Evolutionary conservation across 2,113 vertebrate species (phyloP).

Genomic region (Corydoras sp.): DNA sequence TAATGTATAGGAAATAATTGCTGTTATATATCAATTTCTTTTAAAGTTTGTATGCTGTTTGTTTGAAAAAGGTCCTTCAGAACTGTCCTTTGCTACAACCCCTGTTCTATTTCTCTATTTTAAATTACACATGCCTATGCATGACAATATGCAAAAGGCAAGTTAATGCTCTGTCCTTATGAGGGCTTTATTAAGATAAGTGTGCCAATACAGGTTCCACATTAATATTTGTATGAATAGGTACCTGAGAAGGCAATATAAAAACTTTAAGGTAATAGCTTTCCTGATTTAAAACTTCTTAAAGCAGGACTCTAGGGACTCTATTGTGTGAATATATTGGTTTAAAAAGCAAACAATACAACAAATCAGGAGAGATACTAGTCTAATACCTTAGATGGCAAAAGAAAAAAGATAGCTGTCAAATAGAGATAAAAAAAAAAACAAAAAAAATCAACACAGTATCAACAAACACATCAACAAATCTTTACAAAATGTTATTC

Average conservation of each 20-base stretch:
- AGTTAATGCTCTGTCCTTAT: slow-evolving; percentile 16
- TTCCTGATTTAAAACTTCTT: slow-evolving; percentile 5
- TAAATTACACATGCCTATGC: slow-evolving; percentile 5
- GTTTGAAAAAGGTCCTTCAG: not conserved
- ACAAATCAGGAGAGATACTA: too few relatives aligned
- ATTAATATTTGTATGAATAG: slow-evolving; percentile 1
- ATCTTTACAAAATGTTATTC: too few relatives aligned
- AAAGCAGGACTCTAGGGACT: not conserved
- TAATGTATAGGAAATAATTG: too few relatives aligned
- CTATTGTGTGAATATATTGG: not conserved
- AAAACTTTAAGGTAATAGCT: slow-evolving; percentile 12
- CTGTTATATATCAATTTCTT: too few relatives aligned
- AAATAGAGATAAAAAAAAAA: not conserved
- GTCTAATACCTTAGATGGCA: too few relatives aligned
- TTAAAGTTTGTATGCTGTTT: too few relatives aligned
- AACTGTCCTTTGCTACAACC: slow-evolving; percentile 6
- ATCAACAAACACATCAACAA: not conserved
- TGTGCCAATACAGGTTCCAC: slow-evolving; percentile 10
- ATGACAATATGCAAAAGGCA: not conserved
- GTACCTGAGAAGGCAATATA: slow-evolving; percentile 4
- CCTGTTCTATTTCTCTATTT: slow-evolving; percentile 6
- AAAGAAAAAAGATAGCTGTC: not conserved
- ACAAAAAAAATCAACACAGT: not conserved
- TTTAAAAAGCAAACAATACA: not conserved
- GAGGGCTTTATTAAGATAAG: slow-evolving; percentile 13